Evolutionary conservation across 2,113 vertebrate species (phyloP), one percentile per base, ranked within the genome.

Genomic region (Chrysemys picta): DNA sequence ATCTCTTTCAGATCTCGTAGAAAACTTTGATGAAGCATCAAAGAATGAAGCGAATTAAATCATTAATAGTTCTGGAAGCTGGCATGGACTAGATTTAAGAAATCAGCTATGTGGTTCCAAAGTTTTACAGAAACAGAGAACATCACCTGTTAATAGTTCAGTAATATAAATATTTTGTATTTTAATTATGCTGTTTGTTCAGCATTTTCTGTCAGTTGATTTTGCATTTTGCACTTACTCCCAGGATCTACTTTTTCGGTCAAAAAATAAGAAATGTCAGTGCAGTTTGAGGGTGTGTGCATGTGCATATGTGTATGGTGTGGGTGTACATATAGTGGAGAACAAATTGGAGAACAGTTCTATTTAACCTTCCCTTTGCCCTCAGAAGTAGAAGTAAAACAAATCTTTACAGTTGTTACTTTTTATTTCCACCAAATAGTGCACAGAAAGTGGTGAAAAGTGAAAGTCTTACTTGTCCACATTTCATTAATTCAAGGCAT

Each of bases 11-110:
- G 99, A 99, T 98, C 99, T 99, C 85, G 99, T 99, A 98, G 99
- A 99, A 98, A 99, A 99, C 98, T 99, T 99, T 94, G 99, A 99
- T 93, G 99, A 99, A 97, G 99, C 99, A n/a, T 99, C 99, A 84
- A 99, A 99, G 98, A 99, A 99, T 83, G 99, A 99, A 98, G 99
- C 99, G 84, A 99, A 99, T 98, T 99, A 98, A 98, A 95, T 96
- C 95, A 94, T 95, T 97, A 97, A 97, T 97, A 97, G 95, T 96
- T 97, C 98, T 98, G 98, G 98, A 98, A 98, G 97, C 97, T 98
- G 97, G 97, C 98, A 98, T 98, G 98, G 98, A 98, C 98, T 99
- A 98, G 98, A 98, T 98, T 98, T 98, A 98, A 98, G 97, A 98
- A 97, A 98, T 98, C 98, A 98, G 98, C 98, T 98, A 95, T 98